A percentile compares a stretch with the other conserved stretches of the same genome.
These are phyloP conservation scores for Dendrocopos noguchii DNA, from an alignment of 2,113 vertebrate genomes.

Conservation along the genomic window DNA sequence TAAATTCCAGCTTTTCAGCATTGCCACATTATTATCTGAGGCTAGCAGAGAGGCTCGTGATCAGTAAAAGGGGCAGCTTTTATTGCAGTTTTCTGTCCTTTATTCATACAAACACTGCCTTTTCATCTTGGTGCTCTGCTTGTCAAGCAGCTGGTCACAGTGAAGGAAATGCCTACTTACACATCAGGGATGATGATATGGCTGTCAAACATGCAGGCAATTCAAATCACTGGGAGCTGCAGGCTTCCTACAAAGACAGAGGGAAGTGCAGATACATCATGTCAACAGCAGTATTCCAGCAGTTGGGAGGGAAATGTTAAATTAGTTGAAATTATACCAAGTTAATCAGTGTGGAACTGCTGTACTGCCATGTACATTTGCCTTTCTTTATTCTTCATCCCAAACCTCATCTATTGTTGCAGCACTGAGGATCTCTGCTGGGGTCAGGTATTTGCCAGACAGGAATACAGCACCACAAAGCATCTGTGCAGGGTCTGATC, in stretches of 20 bases:
- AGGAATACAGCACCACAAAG: background rate
- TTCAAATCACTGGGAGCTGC: background rate
- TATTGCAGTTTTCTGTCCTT: background rate
- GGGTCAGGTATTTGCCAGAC: background rate
- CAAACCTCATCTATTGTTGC: background rate
- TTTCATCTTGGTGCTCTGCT: background rate
- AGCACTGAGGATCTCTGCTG: background rate
- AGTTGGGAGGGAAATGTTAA: background rate
- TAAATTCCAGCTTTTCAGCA: background rate
- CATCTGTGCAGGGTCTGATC: background rate
- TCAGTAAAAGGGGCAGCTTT: background rate
- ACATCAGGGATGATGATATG: background rate
- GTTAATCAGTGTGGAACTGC: background rate
- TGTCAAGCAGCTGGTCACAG: background rate
- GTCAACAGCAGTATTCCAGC: background rate
- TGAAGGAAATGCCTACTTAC: background rate
- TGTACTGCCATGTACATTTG: background rate
- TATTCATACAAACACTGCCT: background rate
- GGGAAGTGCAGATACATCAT: background rate
- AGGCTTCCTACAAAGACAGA: background rate
- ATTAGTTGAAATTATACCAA: background rate
- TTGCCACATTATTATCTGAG: background rate
- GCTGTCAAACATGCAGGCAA: background rate
- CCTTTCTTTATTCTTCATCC: background rate
- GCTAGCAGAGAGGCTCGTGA: fast-evolving